phyloP scores from a whole-genome alignment of 2,888 invertebrate species.

The Lycaena phlaeas region DNA sequence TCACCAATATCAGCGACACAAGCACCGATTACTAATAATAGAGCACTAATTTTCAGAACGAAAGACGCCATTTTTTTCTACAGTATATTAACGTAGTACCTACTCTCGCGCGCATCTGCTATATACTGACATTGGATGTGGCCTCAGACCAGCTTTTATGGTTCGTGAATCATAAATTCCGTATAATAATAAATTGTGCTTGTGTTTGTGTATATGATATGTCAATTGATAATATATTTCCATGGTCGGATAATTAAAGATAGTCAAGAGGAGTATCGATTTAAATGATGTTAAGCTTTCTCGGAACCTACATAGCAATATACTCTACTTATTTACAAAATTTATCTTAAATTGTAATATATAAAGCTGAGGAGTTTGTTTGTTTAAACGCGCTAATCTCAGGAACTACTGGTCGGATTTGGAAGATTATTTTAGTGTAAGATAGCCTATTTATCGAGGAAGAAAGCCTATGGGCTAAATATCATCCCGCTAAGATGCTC shows the following conservation, averaged over 20 bases:
- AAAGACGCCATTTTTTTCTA: conserved; percentile 36
- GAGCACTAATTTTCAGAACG: conserved; percentile 62
- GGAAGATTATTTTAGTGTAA: too few relatives aligned
- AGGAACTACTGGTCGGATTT: too few relatives aligned
- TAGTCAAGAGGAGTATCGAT: too few relatives aligned
- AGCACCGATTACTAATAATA: conserved; percentile 48
- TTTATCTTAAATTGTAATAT: too few relatives aligned
- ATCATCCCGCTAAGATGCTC: too few relatives aligned
- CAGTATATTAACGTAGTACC: conserved; percentile 28
- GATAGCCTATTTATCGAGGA: too few relatives aligned
- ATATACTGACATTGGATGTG: conserved; percentile 56
- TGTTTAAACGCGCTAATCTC: too few relatives aligned
- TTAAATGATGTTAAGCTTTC: too few relatives aligned
- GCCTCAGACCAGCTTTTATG: conserved; percentile 56
- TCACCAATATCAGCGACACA: conserved; percentile 54
- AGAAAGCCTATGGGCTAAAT: too few relatives aligned
- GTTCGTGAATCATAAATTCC: conserved; percentile 27
- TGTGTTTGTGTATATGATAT: conserved; percentile 14
- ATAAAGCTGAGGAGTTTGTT: too few relatives aligned
- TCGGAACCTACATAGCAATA: too few relatives aligned
- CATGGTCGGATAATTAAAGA: background rate
- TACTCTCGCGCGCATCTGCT: conserved; percentile 34
- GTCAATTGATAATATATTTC: background rate
- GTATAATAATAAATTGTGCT: conserved; percentile 22
- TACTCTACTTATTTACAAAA: too few relatives aligned